Evolutionary conservation across 2,113 vertebrate genomes (phyloP), one percentile per base, ranked within the genome.

Genomic region (Dromas ardeola): DNA sequence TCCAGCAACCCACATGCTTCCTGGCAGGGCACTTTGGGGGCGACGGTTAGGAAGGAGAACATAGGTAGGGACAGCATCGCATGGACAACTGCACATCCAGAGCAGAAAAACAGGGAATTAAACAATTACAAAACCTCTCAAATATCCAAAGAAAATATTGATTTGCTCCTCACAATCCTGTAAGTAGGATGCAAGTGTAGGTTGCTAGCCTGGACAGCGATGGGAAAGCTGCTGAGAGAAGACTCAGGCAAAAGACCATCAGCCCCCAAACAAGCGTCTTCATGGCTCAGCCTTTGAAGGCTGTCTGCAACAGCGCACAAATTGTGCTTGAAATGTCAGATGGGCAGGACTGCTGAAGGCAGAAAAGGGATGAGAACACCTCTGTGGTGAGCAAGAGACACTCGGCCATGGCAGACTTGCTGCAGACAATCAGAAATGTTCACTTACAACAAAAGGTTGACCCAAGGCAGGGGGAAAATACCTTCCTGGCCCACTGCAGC

Each of bases 351-450:
- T 73, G 10, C 79, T 10, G 42, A 15, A 40, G 47, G 50, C 56
- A 85, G 52, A n/a, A 55, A 50, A 40, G 62, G 62, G 66, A 8
- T 38, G 29, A 38, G 42, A 63, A 26, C 61, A 76, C 13, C 56
- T 66, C 73, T 0, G 0, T 1, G 65, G 52, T 2, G 7, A 62
- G 56, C 42, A 27, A 6, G 78, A 73, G 59, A 10, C 11, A 0
- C 67, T 43, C 3, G 0, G 47, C 14, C 95, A 82, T 0, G 3
- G 71, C 80, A 56, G 67, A 43, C 66, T 56, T 49, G 47, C 47
- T 72, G 52, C 42, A 42, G 70, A 82, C 63, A 79, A 56, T 16
- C 62, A 86, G 43, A 20, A 76, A n/a, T 0, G 1, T 27, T 76
- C 9, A 0, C 47, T 89, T 21, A 22, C 69, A 67, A 6, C 59